Evolutionary conservation across 2,113 vertebrate genomes (phyloP).

Genomic region (Apteryx mantelli): DNA sequence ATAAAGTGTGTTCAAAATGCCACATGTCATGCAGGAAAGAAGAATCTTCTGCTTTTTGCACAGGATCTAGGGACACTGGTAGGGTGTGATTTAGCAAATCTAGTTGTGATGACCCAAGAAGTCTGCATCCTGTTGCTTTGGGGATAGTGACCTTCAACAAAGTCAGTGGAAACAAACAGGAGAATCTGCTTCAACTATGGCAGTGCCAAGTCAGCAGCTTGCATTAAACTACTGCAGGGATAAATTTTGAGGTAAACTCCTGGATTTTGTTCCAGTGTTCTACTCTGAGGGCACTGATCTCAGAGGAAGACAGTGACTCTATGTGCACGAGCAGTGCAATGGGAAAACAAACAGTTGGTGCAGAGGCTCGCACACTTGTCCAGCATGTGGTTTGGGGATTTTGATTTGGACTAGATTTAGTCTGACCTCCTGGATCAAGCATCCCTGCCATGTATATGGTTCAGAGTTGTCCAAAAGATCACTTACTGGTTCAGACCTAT

Average conservation of each 20-base stretch:
- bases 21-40: accelerated
- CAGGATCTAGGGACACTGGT: neutral
- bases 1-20: neutral
- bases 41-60: neutral
- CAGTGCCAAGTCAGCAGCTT: neutral
- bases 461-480: neutral
- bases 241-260: neutral
- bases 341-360: neutral
- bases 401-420: neutral
- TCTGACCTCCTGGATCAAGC: neutral
- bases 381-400: neutral
- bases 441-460: neutral
- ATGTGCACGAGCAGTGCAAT: neutral
- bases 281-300: neutral
- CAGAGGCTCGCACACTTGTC: neutral
- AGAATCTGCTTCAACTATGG: neutral
- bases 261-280: neutral
- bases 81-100: neutral
- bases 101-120: neutral
- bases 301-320: neutral
- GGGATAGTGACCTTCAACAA: neutral
- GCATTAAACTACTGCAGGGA: neutral
- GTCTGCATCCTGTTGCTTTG: neutral
- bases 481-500: neutral
- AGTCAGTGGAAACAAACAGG: neutral